Base-by-base conservation (phyloP, 2,797 vertebrate genomes). In the Cynopterus sphinx region DNA sequence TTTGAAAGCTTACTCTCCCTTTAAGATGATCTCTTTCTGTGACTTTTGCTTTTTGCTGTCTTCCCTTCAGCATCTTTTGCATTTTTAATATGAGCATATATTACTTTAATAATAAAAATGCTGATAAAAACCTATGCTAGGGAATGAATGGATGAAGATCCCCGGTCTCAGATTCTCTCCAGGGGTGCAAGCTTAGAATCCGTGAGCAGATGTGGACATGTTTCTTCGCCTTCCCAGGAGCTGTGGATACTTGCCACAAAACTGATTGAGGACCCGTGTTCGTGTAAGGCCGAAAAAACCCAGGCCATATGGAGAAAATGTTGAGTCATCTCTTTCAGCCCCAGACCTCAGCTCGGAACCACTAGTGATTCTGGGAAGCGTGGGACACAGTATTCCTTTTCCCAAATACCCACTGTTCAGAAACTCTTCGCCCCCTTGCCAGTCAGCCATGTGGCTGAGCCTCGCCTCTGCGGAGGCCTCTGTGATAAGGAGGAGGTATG, bases 221-320 rank as follows among this genome's bases (percentile, higher is more conserved):
- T 75, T 71, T 55, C 36, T 51, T n/a, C 2, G 13, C n/a, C 11
- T 82, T 7, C 26, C 31, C 28, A 28, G n/a, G 53, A 75, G 7
- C 31, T 1, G 0, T 22, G 88, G 84, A 12, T 36, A 19, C 51
- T 68, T 55, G 68, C 43, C 63, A 91, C 1, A 1, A 10, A 26
- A 43, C 7, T 31, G 73, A n/a, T 26, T 8, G 46, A 49, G 33
- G 55, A 61, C 59, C 49, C 36, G 1, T 13, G 63, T 36, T 87
- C 39, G 21, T 6, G 51, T 71, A 95, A 94, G 65, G n/a, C 81
- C 78, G 95, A 87, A 87, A 91, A 96, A 94, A 71, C 87, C 84
- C 53, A 43, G 81, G 70, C 17, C 65, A 6, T 36, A 33, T 9
- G 73, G 71, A 61, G 36, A 49, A 65, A 59, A 82, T 22, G 49